Evolutionary conservation across 2,888 invertebrate genomes (phyloP).

Genomic region (Apodemia zela): DNA sequence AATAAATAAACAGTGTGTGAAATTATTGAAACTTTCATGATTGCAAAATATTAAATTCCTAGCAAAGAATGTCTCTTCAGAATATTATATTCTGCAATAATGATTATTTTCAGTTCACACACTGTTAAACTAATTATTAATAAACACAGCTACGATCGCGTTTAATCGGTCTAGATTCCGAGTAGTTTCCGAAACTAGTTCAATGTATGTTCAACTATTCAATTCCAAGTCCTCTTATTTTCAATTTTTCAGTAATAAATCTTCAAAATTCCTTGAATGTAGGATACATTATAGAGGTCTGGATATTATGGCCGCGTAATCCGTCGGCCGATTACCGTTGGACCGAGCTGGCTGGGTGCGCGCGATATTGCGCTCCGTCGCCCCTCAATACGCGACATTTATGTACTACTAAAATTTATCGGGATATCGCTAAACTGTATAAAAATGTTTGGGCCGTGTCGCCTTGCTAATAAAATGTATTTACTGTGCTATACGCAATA

Average conservation of each 20-base stretch:
- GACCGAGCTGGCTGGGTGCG: background rate
- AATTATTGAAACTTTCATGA: too few species aligned
- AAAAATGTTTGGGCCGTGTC: background rate
- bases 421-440: slow-evolving; percentile 10
- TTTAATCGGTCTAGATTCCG: too few species aligned
- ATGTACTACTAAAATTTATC: slow-evolving; percentile 1
- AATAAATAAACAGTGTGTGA: too few species aligned
- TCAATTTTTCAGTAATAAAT: background rate
- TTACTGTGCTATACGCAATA: background rate
- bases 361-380: slow-evolving; percentile 6
- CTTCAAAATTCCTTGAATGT: background rate
- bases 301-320: slow-evolving; percentile 1
- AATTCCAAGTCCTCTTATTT: background rate
- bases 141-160: too few species aligned
- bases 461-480: background rate
- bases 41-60: too few species aligned
- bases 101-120: too few species aligned
- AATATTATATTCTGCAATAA: too few species aligned
- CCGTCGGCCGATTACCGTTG: slow-evolving; percentile 6
- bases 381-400: slow-evolving; percentile 6
- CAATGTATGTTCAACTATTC: background rate
- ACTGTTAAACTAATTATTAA: too few species aligned
- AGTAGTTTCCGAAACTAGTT: too few species aligned
- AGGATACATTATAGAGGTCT: background rate
- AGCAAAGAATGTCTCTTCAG: too few species aligned